Evolutionary conservation across 1,140 invertebrate species (phyloP).

Genomic region (Lethocerus indicus): DNA sequence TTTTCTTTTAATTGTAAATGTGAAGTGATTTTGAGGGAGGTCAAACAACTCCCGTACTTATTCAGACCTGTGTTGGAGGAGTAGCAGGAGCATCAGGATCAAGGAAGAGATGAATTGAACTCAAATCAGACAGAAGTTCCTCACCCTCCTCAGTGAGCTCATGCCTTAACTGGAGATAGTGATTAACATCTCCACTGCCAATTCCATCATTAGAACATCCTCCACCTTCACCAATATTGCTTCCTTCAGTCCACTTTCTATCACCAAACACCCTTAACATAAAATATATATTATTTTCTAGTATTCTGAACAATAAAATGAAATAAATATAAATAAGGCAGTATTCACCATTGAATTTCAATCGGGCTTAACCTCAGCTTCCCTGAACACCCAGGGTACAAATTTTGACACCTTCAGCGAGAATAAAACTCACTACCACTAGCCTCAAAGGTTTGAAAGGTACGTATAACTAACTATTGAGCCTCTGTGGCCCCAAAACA

Average conservation of each 20-base stretch:
- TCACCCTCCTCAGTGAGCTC: constrained; percentile 18
- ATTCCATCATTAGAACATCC: background rate
- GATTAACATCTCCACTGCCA: constrained; percentile 8
- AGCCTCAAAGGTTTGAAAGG: too few species aligned
- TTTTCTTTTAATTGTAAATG: too few species aligned
- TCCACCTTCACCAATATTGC: background rate
- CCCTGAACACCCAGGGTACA: too few species aligned
- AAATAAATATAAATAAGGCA: background rate
- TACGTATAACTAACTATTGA: too few species aligned
- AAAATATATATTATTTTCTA: background rate
- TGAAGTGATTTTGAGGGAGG: too few species aligned
- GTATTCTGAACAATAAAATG: background rate
- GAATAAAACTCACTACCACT: too few species aligned
- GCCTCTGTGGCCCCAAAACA: too few species aligned
- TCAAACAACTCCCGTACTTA: too few species aligned
- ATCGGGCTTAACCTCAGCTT: background rate
- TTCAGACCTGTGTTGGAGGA: too few species aligned
- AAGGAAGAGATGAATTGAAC: constrained; percentile 16
- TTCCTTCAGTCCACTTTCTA: background rate
- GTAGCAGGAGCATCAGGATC: too few species aligned
- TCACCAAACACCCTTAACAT: background rate
- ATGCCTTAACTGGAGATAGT: constrained; percentile 14
- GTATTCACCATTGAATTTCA: background rate
- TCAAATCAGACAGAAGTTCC: constrained; percentile 18
- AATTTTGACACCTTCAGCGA: too few species aligned